These are phyloP conservation scores for Odontophorus gujanensis DNA, from an alignment of 2,113 vertebrate genomes.

Conservation along the genomic window DNA sequence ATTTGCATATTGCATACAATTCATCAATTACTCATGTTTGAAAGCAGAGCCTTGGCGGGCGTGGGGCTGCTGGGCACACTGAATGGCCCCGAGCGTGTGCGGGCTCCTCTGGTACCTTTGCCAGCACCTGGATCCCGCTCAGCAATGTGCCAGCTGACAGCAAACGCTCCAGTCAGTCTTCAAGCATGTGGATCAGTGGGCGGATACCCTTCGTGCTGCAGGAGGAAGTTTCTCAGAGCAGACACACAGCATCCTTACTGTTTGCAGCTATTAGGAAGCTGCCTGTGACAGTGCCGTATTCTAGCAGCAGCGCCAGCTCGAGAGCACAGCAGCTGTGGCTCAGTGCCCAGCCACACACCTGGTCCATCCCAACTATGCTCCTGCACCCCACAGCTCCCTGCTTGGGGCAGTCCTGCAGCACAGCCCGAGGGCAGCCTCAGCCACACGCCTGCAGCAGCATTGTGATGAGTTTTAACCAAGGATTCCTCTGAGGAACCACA, in stretches of 20 bases:
- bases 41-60: conserved; percentile 81
- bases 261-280: background rate
- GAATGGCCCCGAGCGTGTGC: background rate
- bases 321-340: accelerated
- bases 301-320: accelerated
- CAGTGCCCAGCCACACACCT: background rate
- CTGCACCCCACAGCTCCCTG: background rate
- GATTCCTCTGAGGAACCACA: accelerated
- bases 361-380: accelerated
- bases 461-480: background rate
- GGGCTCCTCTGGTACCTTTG: background rate
- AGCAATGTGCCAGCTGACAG: background rate
- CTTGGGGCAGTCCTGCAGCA: background rate
- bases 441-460: background rate
- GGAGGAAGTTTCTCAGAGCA: background rate
- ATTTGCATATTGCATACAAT: conserved; percentile 90
- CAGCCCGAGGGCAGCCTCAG: background rate
- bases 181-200: background rate
- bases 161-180: background rate
- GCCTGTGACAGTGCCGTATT: background rate
- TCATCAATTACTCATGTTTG: conserved; percentile 88
- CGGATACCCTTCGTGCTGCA: accelerated
- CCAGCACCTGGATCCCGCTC: background rate
- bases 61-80: conserved; percentile 64
- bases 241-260: background rate